These are phyloP conservation scores for Diploscapter pachys DNA, from an alignment of 1,140 invertebrate genomes.

Conservation along the genomic window DNA sequence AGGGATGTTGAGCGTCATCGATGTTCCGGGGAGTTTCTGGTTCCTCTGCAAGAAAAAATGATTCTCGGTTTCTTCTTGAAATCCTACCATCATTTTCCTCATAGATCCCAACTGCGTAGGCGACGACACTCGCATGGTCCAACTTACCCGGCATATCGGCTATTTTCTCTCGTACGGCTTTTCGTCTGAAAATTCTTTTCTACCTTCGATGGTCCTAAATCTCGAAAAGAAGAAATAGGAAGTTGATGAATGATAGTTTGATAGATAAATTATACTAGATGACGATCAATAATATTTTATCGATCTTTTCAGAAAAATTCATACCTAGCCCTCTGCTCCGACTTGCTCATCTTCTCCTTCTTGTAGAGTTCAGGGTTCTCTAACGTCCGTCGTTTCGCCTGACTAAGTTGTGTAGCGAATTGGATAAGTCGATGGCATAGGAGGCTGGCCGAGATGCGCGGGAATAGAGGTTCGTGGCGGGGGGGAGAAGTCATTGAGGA, in stretches of 20 bases:
- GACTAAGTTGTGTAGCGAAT: constrained; percentile 69
- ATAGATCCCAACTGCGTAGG: constrained; percentile 68
- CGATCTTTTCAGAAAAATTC: background rate
- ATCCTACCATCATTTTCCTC: background rate
- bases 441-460: constrained; percentile 62
- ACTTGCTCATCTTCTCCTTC: constrained; percentile 61
- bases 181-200: constrained; percentile 57
- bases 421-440: constrained; percentile 74
- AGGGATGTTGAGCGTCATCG: background rate
- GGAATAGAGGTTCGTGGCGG: constrained; percentile 46
- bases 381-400: constrained; percentile 73
- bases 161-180: constrained; percentile 72
- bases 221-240: background rate
- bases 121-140: constrained; percentile 82
- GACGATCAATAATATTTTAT: background rate
- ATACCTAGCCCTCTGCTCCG: constrained; percentile 25
- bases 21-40: background rate
- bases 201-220: background rate
- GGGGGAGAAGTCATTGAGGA: background rate
- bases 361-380: constrained; percentile 78
- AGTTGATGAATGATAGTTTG: background rate
- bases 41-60: background rate
- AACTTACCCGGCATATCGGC: constrained; percentile 81
- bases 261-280: background rate
- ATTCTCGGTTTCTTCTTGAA: background rate